Conservation (phyloP, 1,140 invertebrate species). For the Zaprionus nigranus region DNA sequence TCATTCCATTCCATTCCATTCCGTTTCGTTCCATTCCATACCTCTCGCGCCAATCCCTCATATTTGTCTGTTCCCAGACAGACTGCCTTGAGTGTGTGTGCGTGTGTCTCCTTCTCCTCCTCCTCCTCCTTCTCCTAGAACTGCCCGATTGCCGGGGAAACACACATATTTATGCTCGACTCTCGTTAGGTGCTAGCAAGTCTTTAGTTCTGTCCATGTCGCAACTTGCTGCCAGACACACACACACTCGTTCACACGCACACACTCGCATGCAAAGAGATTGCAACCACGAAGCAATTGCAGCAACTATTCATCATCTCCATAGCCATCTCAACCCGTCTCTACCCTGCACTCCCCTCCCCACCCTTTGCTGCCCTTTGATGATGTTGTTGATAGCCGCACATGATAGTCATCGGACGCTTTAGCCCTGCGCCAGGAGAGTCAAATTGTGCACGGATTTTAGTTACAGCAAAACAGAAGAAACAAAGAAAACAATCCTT, state of each 20-base stretch:
- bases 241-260: background rate
- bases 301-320: conserved; percentile 56
- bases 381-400: conserved; percentile 80
- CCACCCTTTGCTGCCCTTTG: conserved; percentile 63
- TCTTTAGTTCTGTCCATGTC: conserved; percentile 67
- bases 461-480: conserved; percentile 9
- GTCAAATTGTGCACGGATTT: conserved; percentile 46
- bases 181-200: conserved; percentile 56
- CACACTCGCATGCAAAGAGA: conserved; percentile 47
- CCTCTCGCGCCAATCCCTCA: conserved; percentile 30
- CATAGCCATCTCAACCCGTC: conserved; percentile 4
- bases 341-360: background rate
- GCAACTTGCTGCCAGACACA: conserved; percentile 32
- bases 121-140: background rate
- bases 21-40: background rate
- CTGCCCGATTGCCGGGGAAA: conserved; percentile 70
- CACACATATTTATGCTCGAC: conserved; percentile 69
- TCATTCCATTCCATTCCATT: conserved; percentile 9
- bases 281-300: conserved; percentile 76
- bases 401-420: conserved; percentile 71
- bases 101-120: too few relatives aligned
- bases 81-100: conserved; percentile 6
- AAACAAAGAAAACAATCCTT: conserved; percentile 7
- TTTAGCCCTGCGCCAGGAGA: conserved; percentile 37
- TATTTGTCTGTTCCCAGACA: conserved; percentile 46